Base-by-base conservation (phyloP, 2,797 vertebrate species). In the Rhinella marina region DNA sequence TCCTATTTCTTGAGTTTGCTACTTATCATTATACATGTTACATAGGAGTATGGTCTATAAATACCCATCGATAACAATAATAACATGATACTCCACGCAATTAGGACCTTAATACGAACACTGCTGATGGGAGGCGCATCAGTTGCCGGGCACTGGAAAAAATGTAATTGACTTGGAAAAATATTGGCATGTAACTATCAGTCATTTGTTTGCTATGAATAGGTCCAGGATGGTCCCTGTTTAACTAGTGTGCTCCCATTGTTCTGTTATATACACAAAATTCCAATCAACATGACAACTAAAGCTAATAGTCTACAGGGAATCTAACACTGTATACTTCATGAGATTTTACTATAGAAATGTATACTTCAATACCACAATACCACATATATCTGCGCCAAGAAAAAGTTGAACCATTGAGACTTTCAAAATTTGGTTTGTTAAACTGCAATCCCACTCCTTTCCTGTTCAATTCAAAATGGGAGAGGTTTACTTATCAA, bases 221-320 rank as follows among this genome's bases (percentile, higher is more conserved):
- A 52, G 73, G 48, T n/a, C 48, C 48, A 23, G 23, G 16, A 54
- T 57, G 56, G 8, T 16, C 52, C 10, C 12, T 76, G 23, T 76
- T n/a, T 76, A 54, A 23, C 48, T n/a, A n/a, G n/a, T 48, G 10
- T 41, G 7, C 41, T 41, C n/a, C 9, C 19, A 52, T n/a, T 76
- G 10, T 76, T 76, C 73, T 52, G 23, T 14, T 41, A 4, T 56
- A 27, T 56, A 78, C 50, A 78, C 50, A 25, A 54, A 78, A 54
- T 78, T 78, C 75, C 75, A 56, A 54, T 78, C 23, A 56, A 25
- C 50, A 27, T 78, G 75, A 56, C 75, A 78, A 78, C 75, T 78
- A 16, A 56, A 54, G 32, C 19, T 54, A 72, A 17, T 72, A 72
- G 27, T 14, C 25, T 14, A 21, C 10, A 9, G 32, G 32, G 7